Evolutionary conservation across 2,113 vertebrate genomes (phyloP), one percentile per base, ranked within the genome.

Genomic region (Callorhinus ursinus): DNA sequence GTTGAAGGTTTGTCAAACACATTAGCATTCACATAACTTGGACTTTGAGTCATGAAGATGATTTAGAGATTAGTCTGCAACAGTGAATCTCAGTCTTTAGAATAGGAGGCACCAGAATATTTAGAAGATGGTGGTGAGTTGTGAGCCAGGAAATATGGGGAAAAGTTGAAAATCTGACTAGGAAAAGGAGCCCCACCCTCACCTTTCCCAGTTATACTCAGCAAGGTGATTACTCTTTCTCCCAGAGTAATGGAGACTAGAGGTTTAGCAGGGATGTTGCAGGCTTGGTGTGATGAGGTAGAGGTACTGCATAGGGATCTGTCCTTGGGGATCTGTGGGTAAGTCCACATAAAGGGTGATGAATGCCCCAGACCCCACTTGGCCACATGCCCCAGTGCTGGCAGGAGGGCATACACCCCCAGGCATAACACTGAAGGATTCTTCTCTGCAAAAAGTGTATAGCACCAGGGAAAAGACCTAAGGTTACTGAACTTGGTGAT

Each of bases 1-100:
- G 39, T 39, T 96, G 63, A 94, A 95, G 85, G 10, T 16, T 74
- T 95, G 93, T 71, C 89, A 90, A 67, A 69, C 2, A 15, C 19
- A 28, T 90, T 71, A 76, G 15, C 51, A 77, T 88, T 95, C 90
- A 90, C 18, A 59, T 72, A 92, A 88, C 46, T 95, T 69, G 51
- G 57, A 5, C 59, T 96, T 92, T 91, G 89, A 53, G 51, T 74
- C 65, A 92, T 10, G 51, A 87, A n/a, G 42, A 65, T 22, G 31
- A 3, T 46, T 46, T 46, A 55, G n/a, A 74, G 36, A 12, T 80
- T 63, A 76, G 33, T 76, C 13, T 57, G 16, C 4, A 53, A 26
- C 61, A 59, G 0, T 55, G 80, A 55, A 13, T 80, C 33, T 59
- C 26, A 90, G 16, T 53, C 74, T 67, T 96, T 77, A 18, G 21